Conservation (phyloP, 2,113 vertebrate species). For the Piaya cayana region DNA sequence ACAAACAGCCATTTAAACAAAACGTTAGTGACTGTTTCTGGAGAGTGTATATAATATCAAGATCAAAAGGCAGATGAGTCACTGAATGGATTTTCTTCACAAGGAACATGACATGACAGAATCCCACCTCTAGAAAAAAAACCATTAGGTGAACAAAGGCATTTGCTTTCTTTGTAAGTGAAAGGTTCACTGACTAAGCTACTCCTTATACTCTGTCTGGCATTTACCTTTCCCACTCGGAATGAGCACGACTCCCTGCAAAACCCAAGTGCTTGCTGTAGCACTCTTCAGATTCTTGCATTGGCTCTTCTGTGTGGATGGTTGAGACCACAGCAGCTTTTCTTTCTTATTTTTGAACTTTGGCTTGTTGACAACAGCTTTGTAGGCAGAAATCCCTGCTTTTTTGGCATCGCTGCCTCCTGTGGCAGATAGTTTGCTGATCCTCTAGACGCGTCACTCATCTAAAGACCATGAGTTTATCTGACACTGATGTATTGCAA, state of each 20-base stretch:
- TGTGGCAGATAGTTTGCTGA: neutral
- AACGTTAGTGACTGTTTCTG: neutral
- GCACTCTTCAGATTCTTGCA: neutral
- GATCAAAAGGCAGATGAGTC: neutral
- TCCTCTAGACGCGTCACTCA: neutral
- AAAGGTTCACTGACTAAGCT: neutral
- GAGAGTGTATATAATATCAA: neutral
- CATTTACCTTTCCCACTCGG: neutral
- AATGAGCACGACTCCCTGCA: neutral
- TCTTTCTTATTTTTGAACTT: neutral
- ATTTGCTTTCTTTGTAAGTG: neutral
- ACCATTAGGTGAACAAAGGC: neutral
- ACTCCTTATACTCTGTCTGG: neutral
- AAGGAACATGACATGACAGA: fast-evolving
- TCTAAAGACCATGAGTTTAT: neutral
- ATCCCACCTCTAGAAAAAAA: neutral
- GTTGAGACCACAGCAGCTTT: neutral
- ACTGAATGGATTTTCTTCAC: neutral
- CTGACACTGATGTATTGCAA: neutral
- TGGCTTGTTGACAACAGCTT: neutral
- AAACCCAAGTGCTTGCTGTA: fast-evolving
- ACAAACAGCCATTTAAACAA: neutral
- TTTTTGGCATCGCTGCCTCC: neutral
- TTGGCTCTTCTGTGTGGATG: neutral
- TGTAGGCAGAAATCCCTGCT: no score